Evolutionary conservation across 2,888 invertebrate genomes (phyloP).

Genomic region (Netelia fuscicornis): DNA sequence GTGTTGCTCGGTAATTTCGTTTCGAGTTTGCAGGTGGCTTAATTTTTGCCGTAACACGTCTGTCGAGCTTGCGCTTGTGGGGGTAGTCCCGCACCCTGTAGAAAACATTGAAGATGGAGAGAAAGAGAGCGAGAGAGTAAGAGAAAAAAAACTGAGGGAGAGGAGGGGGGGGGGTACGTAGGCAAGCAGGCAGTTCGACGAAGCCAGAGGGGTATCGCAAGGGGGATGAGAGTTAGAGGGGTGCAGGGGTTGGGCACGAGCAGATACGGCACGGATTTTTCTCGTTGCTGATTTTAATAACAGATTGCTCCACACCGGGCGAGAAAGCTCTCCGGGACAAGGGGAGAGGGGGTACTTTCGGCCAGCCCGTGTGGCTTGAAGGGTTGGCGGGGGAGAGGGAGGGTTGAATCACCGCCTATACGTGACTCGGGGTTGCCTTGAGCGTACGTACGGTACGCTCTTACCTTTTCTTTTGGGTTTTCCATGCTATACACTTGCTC

Average conservation of each 20-base stretch:
- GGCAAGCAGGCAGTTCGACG: no score
- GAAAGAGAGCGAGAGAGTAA: slow-evolving; percentile 32
- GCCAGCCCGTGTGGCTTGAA: slow-evolving; percentile 36
- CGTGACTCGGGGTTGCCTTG: slow-evolving; percentile 79
- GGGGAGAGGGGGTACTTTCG: slow-evolving; percentile 33
- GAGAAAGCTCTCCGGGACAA: slow-evolving; percentile 53
- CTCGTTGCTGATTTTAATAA: slow-evolving; percentile 85
- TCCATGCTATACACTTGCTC: slow-evolving; percentile 8
- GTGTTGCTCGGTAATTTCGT: slow-evolving; percentile 69
- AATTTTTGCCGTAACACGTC: slow-evolving; percentile 84
- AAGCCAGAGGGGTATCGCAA: neutral
- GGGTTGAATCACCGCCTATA: slow-evolving; percentile 83
- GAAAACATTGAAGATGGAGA: neutral
- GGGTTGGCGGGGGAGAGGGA: slow-evolving; percentile 43
- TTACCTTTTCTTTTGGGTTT: slow-evolving; percentile 57
- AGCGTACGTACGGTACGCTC: slow-evolving; percentile 50
- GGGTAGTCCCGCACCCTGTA: neutral
- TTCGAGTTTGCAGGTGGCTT: slow-evolving; percentile 81
- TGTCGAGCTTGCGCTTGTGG: slow-evolving; percentile 72
- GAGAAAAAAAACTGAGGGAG: slow-evolving; percentile 18
- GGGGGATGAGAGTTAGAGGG: slow-evolving; percentile 17
- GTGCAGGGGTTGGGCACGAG: slow-evolving; percentile 70
- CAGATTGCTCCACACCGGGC: slow-evolving; percentile 72
- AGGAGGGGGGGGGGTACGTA: slow-evolving; percentile 5
- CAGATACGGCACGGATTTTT: slow-evolving; percentile 85